These are phyloP conservation scores for Zelleria hepariella DNA, from an alignment of 2,888 invertebrate genomes.

Conservation along the genomic window DNA sequence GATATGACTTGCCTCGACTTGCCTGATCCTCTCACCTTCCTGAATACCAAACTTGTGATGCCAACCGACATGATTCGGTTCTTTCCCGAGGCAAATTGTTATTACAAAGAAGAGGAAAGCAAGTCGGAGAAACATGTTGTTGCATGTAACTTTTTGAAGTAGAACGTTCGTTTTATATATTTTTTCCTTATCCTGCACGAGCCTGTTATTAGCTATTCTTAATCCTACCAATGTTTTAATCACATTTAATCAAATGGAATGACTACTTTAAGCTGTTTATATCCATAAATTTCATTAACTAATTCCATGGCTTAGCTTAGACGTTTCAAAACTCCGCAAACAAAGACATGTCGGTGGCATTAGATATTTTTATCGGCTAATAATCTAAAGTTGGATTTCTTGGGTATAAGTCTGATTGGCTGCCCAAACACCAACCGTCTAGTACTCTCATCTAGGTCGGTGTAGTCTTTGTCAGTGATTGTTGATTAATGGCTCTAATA, in stretches of 20 bases:
- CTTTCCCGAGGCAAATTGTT: background rate
- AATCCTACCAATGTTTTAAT: background rate
- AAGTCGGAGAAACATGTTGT: background rate
- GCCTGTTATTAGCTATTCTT: background rate
- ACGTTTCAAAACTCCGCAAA: background rate
- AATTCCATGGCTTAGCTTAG: background rate
- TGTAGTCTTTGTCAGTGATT: too few species aligned
- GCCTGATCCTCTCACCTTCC: conserved; percentile 34
- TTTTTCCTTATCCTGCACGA: background rate
- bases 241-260: background rate
- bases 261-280: background rate
- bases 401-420: too few species aligned
- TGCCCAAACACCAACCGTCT: too few species aligned
- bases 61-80: conserved; percentile 28
- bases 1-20: background rate
- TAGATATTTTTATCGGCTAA: too few species aligned
- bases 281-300: background rate
- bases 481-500: too few species aligned
- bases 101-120: conserved; percentile 3
- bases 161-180: background rate
- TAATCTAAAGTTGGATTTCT: too few species aligned
- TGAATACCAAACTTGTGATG: conserved; percentile 39
- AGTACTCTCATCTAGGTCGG: too few species aligned
- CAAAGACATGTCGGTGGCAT: too few species aligned
- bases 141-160: background rate